Evolutionary conservation across 2,113 vertebrate genomes (phyloP).

Genomic region (Pygoscelis antarcticus): DNA sequence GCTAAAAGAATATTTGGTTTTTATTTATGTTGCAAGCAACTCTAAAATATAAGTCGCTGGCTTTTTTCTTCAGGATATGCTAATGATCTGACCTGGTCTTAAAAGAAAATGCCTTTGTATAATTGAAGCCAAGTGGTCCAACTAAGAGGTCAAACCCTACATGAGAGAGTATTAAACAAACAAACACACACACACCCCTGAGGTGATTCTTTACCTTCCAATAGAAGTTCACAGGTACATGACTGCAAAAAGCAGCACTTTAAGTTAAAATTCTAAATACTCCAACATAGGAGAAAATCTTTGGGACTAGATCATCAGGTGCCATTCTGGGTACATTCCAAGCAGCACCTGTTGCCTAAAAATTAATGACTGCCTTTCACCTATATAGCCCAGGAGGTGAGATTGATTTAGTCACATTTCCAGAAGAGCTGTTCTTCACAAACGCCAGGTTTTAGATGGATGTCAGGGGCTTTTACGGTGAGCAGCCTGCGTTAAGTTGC

Average conservation of each 20-base stretch:
- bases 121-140: not conserved
- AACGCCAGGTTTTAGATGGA: not conserved
- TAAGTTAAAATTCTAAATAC: not conserved
- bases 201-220: not conserved
- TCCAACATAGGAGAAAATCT: not conserved
- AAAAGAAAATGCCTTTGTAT: not conserved
- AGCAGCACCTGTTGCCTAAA: not conserved
- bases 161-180: not conserved
- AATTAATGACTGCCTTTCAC: not conserved
- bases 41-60: not conserved
- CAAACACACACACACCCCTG: not conserved
- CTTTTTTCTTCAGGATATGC: not conserved
- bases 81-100: not conserved
- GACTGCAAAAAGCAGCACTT: not conserved
- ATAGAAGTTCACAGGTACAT: not conserved
- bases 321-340: not conserved
- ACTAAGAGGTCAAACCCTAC: not conserved
- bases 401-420: not conserved
- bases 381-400: not conserved
- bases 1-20: not conserved
- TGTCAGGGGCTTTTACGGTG: not conserved
- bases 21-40: conserved; percentile 49
- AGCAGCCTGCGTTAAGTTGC: not conserved
- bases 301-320: not conserved
- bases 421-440: not conserved